Conservation (phyloP, 2,888 invertebrate genomes). For the Theretra japonica region DNA sequence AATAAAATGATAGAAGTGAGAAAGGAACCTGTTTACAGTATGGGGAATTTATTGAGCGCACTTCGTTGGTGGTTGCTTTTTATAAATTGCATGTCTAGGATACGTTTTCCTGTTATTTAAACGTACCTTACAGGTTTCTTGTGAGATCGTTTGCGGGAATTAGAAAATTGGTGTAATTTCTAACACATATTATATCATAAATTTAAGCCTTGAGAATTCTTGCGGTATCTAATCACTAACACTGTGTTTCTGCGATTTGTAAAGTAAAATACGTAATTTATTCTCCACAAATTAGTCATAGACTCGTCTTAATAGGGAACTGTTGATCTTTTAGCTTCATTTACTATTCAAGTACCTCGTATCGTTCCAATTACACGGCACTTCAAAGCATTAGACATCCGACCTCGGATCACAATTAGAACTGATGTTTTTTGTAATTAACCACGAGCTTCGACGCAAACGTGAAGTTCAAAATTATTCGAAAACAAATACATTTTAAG, state of each 20-base stretch:
- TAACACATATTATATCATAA: too few species aligned
- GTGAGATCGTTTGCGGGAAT: too few species aligned
- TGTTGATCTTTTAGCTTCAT: neutral
- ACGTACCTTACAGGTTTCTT: neutral
- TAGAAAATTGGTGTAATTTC: too few species aligned
- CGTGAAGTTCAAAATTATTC: neutral
- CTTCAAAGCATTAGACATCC: neutral
- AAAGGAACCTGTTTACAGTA: conserved; percentile 39
- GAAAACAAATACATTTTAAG: neutral
- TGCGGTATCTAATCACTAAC: too few species aligned
- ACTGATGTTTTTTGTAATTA: conserved; percentile 3
- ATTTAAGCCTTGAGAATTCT: too few species aligned
- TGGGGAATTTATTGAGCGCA: conserved; percentile 16
- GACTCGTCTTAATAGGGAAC: too few species aligned
- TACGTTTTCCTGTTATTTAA: neutral
- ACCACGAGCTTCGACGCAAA: neutral
- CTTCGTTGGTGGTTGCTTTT: conserved; percentile 24
- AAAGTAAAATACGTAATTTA: too few species aligned
- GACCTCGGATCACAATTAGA: neutral
- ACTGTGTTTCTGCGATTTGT: too few species aligned
- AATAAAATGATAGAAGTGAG: conserved; percentile 37
- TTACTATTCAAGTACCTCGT: neutral
- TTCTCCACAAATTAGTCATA: too few species aligned
- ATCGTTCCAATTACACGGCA: neutral
- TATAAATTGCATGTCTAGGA: conserved; percentile 22